Percentiles rank a stretch among this genome's conserved stretches.
Conservation (phyloP, 2,113 vertebrate species). For the Cepphus grylle region DNA sequence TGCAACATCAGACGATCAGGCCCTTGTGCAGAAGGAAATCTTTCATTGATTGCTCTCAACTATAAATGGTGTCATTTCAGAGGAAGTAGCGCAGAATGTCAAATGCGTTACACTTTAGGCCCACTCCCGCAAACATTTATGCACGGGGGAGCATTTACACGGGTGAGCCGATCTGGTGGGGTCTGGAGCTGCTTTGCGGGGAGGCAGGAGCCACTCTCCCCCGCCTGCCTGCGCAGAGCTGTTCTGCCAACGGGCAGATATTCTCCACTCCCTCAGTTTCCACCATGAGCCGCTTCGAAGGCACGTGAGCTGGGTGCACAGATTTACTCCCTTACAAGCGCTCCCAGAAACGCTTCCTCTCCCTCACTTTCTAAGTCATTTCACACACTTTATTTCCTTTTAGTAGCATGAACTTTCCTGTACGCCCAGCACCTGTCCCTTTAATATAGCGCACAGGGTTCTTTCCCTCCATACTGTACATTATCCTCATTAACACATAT, state of each 20-base stretch:
- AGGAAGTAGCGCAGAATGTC: slow-evolving; percentile 17
- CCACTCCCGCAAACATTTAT: not conserved
- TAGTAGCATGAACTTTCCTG: slow-evolving; percentile 56
- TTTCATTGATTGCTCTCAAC: slow-evolving; percentile 63
- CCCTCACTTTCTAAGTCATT: not conserved
- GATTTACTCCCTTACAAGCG: not conserved
- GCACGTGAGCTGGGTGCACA: not conserved
- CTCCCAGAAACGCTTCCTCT: not conserved
- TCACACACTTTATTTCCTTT: slow-evolving; percentile 3
- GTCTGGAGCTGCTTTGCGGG: not conserved
- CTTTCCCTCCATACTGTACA: slow-evolving; percentile 68
- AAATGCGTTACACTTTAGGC: not conserved
- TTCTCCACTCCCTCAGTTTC: not conserved
- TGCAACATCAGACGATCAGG: slow-evolving; percentile 41
- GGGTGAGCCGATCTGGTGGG: not conserved
- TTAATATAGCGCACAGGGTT: slow-evolving; percentile 66
- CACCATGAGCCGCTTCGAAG: not conserved
- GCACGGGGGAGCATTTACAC: not conserved
- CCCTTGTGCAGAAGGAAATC: slow-evolving; percentile 50
- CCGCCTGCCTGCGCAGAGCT: not conserved
- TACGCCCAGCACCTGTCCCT: slow-evolving; percentile 65
- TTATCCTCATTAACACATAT: slow-evolving; percentile 73
- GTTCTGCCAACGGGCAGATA: not conserved
- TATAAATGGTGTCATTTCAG: slow-evolving; percentile 37
- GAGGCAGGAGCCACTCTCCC: not conserved